Conservation (phyloP, 2,888 invertebrate species). For the Pandemis heparana region DNA sequence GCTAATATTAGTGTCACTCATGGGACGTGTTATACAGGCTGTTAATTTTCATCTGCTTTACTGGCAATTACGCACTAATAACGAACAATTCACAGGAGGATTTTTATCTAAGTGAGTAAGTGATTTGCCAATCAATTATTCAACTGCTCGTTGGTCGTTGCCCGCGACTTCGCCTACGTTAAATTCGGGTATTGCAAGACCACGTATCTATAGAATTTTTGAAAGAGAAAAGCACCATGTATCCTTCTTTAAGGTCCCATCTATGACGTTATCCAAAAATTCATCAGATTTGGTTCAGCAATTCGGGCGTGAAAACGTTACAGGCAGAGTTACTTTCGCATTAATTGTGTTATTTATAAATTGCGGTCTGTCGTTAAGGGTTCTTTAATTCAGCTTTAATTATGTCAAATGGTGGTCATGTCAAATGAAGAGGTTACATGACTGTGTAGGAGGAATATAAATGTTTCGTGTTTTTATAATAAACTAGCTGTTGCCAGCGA, state of each 20-base stretch:
- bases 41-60: background rate
- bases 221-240: too few species aligned
- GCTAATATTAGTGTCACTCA: constrained; percentile 34
- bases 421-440: background rate
- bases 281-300: too few species aligned
- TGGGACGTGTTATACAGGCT: constrained; percentile 20
- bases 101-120: background rate
- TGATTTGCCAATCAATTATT: too few species aligned
- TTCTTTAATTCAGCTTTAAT: background rate
- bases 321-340: background rate
- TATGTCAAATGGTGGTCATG: background rate
- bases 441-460: background rate
- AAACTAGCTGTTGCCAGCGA: too few species aligned
- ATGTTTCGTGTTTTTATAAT: too few species aligned
- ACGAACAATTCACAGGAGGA: background rate
- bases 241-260: too few species aligned
- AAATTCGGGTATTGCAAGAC: too few species aligned
- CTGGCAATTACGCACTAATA: constrained; percentile 1
- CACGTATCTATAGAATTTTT: too few species aligned
- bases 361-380: background rate
- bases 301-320: too few species aligned
- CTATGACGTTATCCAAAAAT: too few species aligned
- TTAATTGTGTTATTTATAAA: background rate
- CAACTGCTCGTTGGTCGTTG: too few species aligned
- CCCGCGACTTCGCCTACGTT: too few species aligned